These are phyloP conservation scores for Zootoca vivipara DNA, from an alignment of 2,113 vertebrate genomes.

Conservation along the genomic window DNA sequence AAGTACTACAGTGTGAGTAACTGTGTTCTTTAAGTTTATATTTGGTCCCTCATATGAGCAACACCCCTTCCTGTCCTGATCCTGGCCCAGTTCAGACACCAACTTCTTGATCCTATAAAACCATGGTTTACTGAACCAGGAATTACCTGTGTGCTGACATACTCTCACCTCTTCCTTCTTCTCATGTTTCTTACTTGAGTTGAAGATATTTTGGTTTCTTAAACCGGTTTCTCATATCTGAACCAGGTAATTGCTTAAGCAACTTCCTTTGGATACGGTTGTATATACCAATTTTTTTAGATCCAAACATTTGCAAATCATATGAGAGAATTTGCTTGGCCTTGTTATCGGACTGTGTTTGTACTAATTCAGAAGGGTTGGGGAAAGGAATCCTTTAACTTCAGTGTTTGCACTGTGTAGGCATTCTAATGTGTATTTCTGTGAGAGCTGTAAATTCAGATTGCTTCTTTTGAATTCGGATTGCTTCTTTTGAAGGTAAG, in stretches of 20 bases:
- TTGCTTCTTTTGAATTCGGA: not conserved
- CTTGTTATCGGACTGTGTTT: not conserved
- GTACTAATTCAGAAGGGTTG: not conserved
- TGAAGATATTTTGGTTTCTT: not conserved
- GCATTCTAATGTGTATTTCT: not conserved
- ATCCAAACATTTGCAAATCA: not conserved
- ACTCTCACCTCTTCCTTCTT: not conserved
- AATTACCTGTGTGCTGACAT: not conserved
- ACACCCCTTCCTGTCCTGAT: not conserved
- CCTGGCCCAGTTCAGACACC: not conserved
- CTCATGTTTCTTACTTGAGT: not conserved
- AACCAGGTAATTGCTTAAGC: not conserved
- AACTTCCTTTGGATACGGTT: not conserved
- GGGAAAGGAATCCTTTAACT: not conserved
- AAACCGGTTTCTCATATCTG: not conserved
- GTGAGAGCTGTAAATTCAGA: not conserved
- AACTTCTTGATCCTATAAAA: not conserved
- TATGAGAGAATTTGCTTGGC: not conserved
- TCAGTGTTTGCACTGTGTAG: not conserved
- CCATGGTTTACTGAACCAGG: not conserved
- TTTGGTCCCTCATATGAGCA: not conserved
- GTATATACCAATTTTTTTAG: not conserved
- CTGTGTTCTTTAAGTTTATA: constrained; percentile 10
- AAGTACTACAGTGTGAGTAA: constrained; percentile 93
- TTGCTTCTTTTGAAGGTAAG: not conserved